A percentile compares a stretch with the other conserved stretches of the same genome.
These are phyloP conservation scores for Porites cylindrica DNA, from an alignment of 92 coral and sea anemone genomes.

Conservation along the genomic window DNA sequence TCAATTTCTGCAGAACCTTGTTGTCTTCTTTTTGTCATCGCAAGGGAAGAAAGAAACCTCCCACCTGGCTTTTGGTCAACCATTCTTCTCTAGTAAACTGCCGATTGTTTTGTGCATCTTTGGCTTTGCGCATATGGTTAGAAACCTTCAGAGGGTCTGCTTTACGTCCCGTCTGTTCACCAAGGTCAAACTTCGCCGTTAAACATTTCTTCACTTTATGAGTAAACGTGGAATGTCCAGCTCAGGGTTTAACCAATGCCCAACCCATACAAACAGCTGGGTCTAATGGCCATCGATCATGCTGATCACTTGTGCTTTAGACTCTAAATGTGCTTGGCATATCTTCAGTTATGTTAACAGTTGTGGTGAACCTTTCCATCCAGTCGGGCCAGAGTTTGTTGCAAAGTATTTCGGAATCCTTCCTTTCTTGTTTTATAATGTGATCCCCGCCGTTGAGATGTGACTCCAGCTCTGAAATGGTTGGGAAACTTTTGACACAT, in stretches of 20 bases:
- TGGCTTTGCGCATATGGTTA: constrained; percentile 67
- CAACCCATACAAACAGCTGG: constrained; percentile 63
- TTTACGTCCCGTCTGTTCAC: constrained; percentile 63
- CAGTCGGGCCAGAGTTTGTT: constrained; percentile 42
- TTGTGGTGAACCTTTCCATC: constrained; percentile 54
- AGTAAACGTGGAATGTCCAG: constrained; percentile 51
- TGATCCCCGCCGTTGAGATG: constrained; percentile 43
- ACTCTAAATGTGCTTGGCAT: constrained; percentile 3
- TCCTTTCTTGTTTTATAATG: constrained; percentile 32
- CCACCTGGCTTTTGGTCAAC: constrained; percentile 69
- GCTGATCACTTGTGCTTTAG: not conserved
- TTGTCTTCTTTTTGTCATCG: constrained; percentile 35
- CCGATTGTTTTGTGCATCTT: constrained; percentile 56
- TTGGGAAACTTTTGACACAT: not conserved
- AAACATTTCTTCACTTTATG: constrained; percentile 54
- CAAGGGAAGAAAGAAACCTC: constrained; percentile 64
- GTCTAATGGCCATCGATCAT: not conserved
- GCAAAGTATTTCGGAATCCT: constrained; percentile 27
- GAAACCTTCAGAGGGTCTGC: constrained; percentile 72
- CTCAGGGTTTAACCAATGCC: constrained; percentile 61
- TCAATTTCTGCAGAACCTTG: constrained; percentile 9
- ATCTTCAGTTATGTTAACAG: constrained; percentile 50
- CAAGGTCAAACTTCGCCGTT: constrained; percentile 56
- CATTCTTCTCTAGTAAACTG: constrained; percentile 70
- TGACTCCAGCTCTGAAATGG: constrained; percentile 22